Evolutionary conservation across 1,140 invertebrate species (phyloP).

Genomic region (Drosophila rufa): DNA sequence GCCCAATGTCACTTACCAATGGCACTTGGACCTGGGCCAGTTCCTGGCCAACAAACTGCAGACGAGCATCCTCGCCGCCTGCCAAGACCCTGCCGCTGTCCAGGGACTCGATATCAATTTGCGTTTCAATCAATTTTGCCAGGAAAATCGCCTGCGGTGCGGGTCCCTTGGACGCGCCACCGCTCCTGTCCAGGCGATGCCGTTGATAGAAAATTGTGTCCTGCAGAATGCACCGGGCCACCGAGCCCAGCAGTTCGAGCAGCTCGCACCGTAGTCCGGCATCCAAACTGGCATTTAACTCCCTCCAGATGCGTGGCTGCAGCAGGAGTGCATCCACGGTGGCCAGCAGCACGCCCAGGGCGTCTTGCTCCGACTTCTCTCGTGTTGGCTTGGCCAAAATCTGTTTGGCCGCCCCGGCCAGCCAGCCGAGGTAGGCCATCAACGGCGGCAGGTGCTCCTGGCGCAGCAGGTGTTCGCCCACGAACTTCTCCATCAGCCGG

Average conservation of each 20-base stretch:
- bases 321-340: constrained; percentile 69
- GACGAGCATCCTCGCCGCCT: constrained; percentile 22
- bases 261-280: constrained; percentile 52
- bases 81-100: constrained; percentile 38
- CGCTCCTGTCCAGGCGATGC: constrained; percentile 44
- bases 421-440: constrained; percentile 55
- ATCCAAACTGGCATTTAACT: constrained; percentile 56
- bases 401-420: constrained; percentile 32
- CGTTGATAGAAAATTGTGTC: constrained; percentile 82
- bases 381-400: constrained; percentile 27
- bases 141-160: constrained; percentile 79
- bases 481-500: constrained; percentile 77
- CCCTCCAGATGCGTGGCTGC: constrained; percentile 67
- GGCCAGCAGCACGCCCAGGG: constrained; percentile 42
- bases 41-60: constrained; percentile 55
- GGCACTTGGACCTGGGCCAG: constrained; percentile 73
- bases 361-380: constrained; percentile 38
- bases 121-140: constrained; percentile 83
- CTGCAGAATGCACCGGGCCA: constrained; percentile 58
- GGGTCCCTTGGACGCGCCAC: constrained; percentile 11
- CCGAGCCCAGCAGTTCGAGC: constrained; percentile 56
- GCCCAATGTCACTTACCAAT: constrained; percentile 61
- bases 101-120: constrained; percentile 72
- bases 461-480: constrained; percentile 75
- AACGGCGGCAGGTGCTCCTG: constrained; percentile 57